These are phyloP conservation scores for Phenganax marumi DNA, from an alignment of 92 coral and sea anemone species.

Conservation along the genomic window DNA sequence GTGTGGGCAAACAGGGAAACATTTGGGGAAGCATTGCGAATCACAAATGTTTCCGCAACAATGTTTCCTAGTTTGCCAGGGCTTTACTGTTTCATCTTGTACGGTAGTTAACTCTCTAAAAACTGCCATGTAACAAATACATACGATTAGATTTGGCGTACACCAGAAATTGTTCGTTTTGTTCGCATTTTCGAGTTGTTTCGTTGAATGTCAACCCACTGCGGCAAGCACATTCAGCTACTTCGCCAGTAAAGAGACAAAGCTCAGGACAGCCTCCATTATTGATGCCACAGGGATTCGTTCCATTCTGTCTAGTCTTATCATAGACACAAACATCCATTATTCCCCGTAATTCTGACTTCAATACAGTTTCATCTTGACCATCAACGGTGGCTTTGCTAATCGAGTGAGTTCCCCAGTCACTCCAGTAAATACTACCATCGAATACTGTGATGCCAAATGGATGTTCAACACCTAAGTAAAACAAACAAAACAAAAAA, in stretches of 20 bases:
- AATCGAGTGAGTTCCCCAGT: slow-evolving; percentile 65
- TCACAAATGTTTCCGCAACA: too few species aligned
- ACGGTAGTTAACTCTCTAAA: too few species aligned
- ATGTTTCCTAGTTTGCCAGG: too few species aligned
- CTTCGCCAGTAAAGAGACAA: slow-evolving; percentile 54
- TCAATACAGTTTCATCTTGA: slow-evolving; percentile 27
- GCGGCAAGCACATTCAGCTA: slow-evolving; percentile 20
- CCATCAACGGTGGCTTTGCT: slow-evolving; percentile 44
- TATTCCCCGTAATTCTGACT: slow-evolving; percentile 40
- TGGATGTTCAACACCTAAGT: slow-evolving; percentile 45
- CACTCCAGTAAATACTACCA: slow-evolving; percentile 69
- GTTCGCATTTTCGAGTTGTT: slow-evolving; percentile 56
- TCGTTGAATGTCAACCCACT: slow-evolving; percentile 46
- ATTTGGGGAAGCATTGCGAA: too few species aligned
- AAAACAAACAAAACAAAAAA: not conserved
- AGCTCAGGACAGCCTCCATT: slow-evolving; percentile 86
- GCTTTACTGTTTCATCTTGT: too few species aligned
- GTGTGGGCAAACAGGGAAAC: too few species aligned
- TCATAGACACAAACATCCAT: slow-evolving; percentile 68
- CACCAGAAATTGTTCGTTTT: slow-evolving; percentile 65
- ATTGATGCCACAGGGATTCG: slow-evolving; percentile 62
- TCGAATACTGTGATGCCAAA: slow-evolving; percentile 63
- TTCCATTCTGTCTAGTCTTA: slow-evolving; percentile 67
- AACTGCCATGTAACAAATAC: not conserved
- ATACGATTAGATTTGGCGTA: slow-evolving; percentile 65